Percentiles rank a stretch among this genome's conserved stretches.
phyloP scores from a whole-genome alignment of 2,113 vertebrate genomes.

The Coryphaenoides rupestris region DNA sequence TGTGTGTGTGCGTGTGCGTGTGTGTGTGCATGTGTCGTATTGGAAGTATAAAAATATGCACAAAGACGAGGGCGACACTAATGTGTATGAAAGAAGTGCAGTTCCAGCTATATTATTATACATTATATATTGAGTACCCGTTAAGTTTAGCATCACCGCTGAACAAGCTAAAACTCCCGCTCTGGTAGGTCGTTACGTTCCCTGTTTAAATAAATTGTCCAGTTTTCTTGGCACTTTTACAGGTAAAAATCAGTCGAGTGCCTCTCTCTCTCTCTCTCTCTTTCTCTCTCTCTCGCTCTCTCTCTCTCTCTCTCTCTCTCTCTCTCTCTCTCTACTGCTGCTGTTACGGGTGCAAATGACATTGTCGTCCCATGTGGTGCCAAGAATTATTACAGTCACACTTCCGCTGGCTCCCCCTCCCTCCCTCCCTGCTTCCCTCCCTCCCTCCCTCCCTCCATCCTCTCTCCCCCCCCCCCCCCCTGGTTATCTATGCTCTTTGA shows the following conservation, averaged over 20 bases:
- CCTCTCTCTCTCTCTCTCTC: no score
- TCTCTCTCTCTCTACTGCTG: no score
- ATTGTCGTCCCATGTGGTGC: slow-evolving; percentile 1
- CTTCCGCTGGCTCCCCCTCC: not conserved
- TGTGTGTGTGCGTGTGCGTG: not conserved
- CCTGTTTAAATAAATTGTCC: no score
- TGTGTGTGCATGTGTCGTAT: not conserved
- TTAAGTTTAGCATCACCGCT: no score
- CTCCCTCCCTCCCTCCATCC: slow-evolving; percentile 47
- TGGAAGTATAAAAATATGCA: not conserved
- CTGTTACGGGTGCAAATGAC: not conserved
- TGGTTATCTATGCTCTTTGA: slow-evolving; percentile 74
- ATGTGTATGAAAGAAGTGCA: not conserved
- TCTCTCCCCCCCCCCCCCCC: slow-evolving; percentile 42
- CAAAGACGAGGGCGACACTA: not conserved
- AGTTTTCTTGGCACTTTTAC: no score
- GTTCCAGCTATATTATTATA: no score
- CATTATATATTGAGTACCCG: no score
- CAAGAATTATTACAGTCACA: not conserved
- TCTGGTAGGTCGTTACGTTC: no score
- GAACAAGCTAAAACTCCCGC: no score
- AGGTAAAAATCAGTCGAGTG: no score
- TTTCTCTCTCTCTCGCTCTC: no score
- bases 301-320: no score
- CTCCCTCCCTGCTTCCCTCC: slow-evolving; percentile 17